Evolutionary conservation across 2,797 vertebrate species (phyloP), one percentile per base, ranked within the genome.

Genomic region (Oophaga sylvatica): DNA sequence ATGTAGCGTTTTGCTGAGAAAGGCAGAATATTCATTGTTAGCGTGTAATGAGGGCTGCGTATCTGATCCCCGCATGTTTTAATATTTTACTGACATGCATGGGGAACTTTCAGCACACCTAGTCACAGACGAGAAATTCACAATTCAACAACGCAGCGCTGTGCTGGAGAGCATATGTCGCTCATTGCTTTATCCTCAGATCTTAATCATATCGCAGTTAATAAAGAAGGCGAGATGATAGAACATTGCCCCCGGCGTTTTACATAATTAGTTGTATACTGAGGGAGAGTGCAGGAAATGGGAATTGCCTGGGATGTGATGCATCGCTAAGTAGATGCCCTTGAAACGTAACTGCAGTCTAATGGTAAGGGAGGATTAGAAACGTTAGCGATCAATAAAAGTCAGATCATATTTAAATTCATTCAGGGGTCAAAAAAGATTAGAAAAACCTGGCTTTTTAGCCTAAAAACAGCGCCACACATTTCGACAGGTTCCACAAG

Each of bases 161-260:
- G 71, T 76, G 48, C 79, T n/a, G 79, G 80, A 67, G 79, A 82
- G 84, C 87, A 89, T 82, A 86, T 89, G 87, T 86, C 71, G n/a
- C 60, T 70, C 70, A 56, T 85, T 73, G 67, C 80, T 68, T 84
- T 79, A 86, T 89, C 84, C 77, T 89, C 70, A 83, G 81, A 89
- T 86, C 88, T 73, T 87, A 86, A 86, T 83, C 84, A 86, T 85
- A 86, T 89, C 88, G 71, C 88, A 89, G 84, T 89, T 89, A 89
- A 89, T 89, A 87, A 89, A 87, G 84, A 45, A 89, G 73, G 80
- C 41, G 68, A 83, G 73, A 86, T 83, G 80, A 83, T 89, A 86
- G 78, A 83, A 89, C 48, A 63, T 80, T 65, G 84, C 88, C 84
- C 80, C 16, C 19, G 88, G 84, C 80, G 53, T 71, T 89, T 83